A percentile compares a stretch with the other conserved stretches of the same genome.
Conservation (phyloP, 2,888 invertebrate genomes). For the Fragum sueziense region DNA sequence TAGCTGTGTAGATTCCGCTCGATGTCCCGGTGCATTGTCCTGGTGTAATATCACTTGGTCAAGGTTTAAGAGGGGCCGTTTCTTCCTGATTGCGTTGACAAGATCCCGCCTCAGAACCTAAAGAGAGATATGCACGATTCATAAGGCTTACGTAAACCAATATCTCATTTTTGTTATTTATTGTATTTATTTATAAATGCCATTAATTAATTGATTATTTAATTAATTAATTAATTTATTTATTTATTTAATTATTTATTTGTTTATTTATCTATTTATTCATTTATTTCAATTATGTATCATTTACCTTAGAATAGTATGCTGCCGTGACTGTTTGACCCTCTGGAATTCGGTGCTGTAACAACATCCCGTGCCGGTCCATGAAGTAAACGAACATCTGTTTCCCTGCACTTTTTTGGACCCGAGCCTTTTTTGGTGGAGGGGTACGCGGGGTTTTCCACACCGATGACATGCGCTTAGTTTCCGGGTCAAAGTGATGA, state of each 20-base stretch:
- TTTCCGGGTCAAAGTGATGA: conserved; percentile 18
- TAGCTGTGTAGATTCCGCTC: conserved; percentile 12
- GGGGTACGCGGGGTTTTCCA: conserved; percentile 11
- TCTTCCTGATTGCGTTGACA: not conserved
- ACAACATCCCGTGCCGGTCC: conserved; percentile 11
- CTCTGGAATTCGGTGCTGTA: conserved; percentile 10
- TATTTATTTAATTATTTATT: not conserved
- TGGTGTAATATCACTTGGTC: not conserved
- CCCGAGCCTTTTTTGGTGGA: conserved; percentile 26
- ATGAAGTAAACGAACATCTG: conserved; percentile 21
- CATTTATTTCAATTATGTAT: too few relatives aligned
- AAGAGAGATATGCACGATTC: not conserved
- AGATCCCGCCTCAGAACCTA: conserved; percentile 8
- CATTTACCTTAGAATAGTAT: conserved; percentile 23
- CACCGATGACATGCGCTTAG: not conserved
- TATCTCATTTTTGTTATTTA: not conserved
- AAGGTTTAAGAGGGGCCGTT: not conserved
- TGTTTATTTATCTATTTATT: not conserved
- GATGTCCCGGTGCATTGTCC: conserved; percentile 4
- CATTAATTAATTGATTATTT: not conserved
- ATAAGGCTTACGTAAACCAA: not conserved
- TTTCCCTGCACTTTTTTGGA: not conserved
- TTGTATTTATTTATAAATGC: not conserved
- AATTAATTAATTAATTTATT: not conserved
- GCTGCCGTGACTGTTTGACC: conserved; percentile 14